These are phyloP conservation scores for Drosophila sp. DNA, from an alignment of 1,140 invertebrate species.

Conservation along the genomic window DNA sequence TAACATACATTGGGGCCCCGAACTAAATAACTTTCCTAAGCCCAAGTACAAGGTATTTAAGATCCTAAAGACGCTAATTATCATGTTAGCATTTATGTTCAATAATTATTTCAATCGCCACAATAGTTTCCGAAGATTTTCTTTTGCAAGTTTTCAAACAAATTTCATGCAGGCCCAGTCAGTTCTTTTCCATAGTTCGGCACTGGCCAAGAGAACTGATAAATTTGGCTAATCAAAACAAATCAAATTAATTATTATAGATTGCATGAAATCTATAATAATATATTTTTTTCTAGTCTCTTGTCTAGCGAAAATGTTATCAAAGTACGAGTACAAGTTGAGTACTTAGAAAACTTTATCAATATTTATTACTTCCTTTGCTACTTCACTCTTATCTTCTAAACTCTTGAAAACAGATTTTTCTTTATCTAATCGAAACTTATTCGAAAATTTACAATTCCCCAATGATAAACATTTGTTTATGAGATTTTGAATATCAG, in stretches of 20 bases:
- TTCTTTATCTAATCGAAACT: not conserved
- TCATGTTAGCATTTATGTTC: no score
- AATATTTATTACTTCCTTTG: conserved; percentile 11
- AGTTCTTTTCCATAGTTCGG: not conserved
- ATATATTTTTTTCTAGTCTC: not conserved
- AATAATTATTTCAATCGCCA: no score
- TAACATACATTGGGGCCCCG: conserved; percentile 11
- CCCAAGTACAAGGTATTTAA: not conserved
- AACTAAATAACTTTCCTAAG: not conserved
- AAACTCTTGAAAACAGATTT: conserved; percentile 9
- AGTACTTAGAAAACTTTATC: not conserved
- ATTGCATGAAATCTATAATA: not conserved
- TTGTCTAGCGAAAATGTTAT: not conserved
- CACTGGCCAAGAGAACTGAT: not conserved
- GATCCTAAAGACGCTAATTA: not conserved
- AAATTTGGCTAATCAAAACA: not conserved
- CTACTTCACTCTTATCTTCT: not conserved
- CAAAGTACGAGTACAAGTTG: not conserved
- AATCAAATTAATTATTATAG: not conserved
- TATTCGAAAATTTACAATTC: conserved; percentile 6
- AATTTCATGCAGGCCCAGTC: no score
- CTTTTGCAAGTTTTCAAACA: no score
- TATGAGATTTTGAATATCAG: not conserved
- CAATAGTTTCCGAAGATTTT: no score
- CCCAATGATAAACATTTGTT: not conserved